These are phyloP conservation scores for Pantelozetes paolii DNA, from an alignment of 2,888 invertebrate species.

Conservation along the genomic window DNA sequence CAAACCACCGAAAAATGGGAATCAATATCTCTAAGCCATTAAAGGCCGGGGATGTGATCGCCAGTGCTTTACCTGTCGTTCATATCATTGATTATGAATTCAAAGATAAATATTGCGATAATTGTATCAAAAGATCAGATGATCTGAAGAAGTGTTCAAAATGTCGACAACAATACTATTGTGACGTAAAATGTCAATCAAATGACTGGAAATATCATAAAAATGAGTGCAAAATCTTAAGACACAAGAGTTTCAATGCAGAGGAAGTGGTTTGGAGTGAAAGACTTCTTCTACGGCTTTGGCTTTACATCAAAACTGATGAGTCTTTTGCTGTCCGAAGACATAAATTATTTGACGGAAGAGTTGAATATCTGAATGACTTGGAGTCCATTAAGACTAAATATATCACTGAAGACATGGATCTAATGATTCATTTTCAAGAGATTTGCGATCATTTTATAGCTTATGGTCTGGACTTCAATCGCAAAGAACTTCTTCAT, in stretches of 20 bases:
- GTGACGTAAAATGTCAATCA: not conserved
- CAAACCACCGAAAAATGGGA: no score
- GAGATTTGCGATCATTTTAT: not conserved
- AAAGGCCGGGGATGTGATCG: no score
- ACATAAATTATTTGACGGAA: slow-evolving; percentile 4
- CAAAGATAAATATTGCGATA: no score
- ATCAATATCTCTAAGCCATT: no score
- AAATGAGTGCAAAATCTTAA: not conserved
- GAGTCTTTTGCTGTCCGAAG: not conserved
- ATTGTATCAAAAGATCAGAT: not conserved
- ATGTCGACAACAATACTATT: not conserved
- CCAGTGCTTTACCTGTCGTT: no score
- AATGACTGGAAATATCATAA: not conserved
- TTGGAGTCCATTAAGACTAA: not conserved
- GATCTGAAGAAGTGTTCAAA: not conserved
- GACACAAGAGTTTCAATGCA: not conserved
- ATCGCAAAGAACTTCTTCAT: slow-evolving; percentile 14
- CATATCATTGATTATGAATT: no score
- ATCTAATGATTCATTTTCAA: not conserved
- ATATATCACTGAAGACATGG: not conserved
- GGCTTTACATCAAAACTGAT: not conserved
- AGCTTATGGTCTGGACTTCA: not conserved
- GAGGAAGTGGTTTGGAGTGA: not conserved
- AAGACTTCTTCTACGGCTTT: not conserved
- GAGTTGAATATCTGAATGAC: not conserved